phyloP scores from a whole-genome alignment of 1,140 invertebrate genomes.

The Campoletis sonorensis region DNA sequence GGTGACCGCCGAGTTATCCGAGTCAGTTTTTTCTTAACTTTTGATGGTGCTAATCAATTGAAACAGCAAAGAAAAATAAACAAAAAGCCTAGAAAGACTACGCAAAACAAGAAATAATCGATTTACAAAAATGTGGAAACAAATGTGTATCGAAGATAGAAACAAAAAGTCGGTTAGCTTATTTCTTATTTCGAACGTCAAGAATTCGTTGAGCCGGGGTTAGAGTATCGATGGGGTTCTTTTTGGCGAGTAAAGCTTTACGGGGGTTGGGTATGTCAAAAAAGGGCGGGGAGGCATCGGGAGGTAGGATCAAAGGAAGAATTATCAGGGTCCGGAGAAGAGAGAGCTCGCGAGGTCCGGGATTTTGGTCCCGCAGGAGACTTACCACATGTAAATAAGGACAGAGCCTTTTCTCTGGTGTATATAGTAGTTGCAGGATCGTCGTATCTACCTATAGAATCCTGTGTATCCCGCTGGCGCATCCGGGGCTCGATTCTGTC shows the following conservation, averaged over 20 bases:
- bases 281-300: constrained; percentile 65
- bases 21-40: too few relatives aligned
- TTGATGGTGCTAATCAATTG: too few relatives aligned
- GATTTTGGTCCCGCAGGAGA: constrained; percentile 77
- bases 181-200: not conserved
- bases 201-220: not conserved
- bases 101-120: too few relatives aligned
- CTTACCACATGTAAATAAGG: constrained; percentile 78
- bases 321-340: constrained; percentile 73
- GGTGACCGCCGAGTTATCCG: too few relatives aligned
- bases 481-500: constrained; percentile 57
- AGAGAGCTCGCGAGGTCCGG: constrained; percentile 69
- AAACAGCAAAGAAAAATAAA: too few relatives aligned
- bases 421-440: constrained; percentile 24
- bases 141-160: too few relatives aligned
- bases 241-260: constrained; percentile 47
- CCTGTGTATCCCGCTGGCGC: not conserved
- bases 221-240: constrained; percentile 13
- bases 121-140: too few relatives aligned
- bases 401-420: constrained; percentile 66
- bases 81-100: too few relatives aligned
- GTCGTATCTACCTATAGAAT: not conserved
- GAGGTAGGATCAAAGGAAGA: constrained; percentile 77
- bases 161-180: too few relatives aligned
- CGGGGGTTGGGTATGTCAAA: constrained; percentile 52